Evolutionary conservation across 2,888 invertebrate genomes (phyloP).

Genomic region (Limnephilus auricula): DNA sequence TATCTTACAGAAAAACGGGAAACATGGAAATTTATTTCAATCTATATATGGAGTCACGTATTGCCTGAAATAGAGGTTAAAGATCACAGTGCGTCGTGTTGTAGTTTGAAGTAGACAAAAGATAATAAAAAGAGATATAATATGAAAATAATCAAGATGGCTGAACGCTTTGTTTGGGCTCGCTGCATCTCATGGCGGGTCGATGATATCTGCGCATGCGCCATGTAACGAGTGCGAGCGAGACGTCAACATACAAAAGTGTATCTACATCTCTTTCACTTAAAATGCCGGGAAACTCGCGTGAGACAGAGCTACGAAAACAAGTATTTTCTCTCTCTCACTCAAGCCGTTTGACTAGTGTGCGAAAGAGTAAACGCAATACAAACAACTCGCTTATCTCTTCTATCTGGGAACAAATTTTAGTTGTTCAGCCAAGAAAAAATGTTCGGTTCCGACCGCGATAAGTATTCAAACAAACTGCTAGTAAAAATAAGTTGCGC

Average conservation of each 20-base stretch:
- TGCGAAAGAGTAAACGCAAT: conserved; percentile 41
- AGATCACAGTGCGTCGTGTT: conserved; percentile 17
- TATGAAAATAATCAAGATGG: conserved; percentile 42
- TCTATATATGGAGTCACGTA: background rate
- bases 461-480: background rate
- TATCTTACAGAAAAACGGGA: conserved; percentile 2
- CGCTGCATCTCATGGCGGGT: conserved; percentile 58
- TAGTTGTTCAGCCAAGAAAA: conserved; percentile 61
- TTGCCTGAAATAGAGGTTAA: conserved; percentile 19
- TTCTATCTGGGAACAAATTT: conserved; percentile 52
- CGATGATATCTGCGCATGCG: conserved; percentile 59
- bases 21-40: background rate
- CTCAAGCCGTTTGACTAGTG: conserved; percentile 28
- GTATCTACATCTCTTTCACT: conserved; percentile 45
- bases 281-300: conserved; percentile 22
- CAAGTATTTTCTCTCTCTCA: conserved; percentile 54
- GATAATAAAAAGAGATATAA: conserved; percentile 34
- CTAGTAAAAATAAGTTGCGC: background rate
- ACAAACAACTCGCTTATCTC: conserved; percentile 52
- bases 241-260: conserved; percentile 32
- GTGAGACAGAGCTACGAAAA: conserved; percentile 49
- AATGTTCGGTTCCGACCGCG: background rate
- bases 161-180: conserved; percentile 43
- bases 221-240: conserved; percentile 35
- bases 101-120: conserved; percentile 15